Base-by-base conservation (phyloP, 2,113 vertebrate species). In the Deroptyus accipitrinus region DNA sequence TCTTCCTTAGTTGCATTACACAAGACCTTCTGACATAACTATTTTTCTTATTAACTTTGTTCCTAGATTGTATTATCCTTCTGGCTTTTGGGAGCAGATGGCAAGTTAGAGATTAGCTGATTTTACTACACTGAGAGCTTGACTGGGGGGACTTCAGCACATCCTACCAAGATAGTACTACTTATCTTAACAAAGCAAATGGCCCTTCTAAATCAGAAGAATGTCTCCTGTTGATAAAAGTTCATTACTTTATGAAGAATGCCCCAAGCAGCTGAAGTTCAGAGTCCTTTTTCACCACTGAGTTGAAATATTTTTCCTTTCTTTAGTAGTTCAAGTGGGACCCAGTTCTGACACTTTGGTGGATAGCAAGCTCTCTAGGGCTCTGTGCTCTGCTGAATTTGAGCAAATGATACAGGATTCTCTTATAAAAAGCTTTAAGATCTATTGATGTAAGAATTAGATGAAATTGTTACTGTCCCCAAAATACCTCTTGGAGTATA, bases 31-130 rank as follows among this genome's bases (percentile, higher is more conserved):
- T 39, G 54, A 12, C 2, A 0, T 9, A 68, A 24, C 28, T 44
- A 0, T 64, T 83, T 54, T 49, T 28, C 22, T 73, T 51, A 28
- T 55, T 84, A 69, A 44, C 15, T 0, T 0, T 30, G 18, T 72
- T 92, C 82, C 10, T 28, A 44, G 74, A 1, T 48, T 16, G 59
- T 25, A 11, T 4, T 72, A 2, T 83, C 14, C 22, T 37, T 14
- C 31, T 30, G 39, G 19, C 31, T 69, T 77, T 42, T 30, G 33
- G 25, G 17, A 76, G 57, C n/a, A 59, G 57, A 22, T n/a, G 67
- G 24, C 10, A 59, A 69, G 18, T 68, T 52, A 28, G 48, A 68
- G 17, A 48, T 39, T 35, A 86, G 11, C 73, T 66, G 76, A 28
- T 59, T 39, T 72, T 86, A 19, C 62, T 85, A 7, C 7, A 1